Evolutionary conservation across 1,140 invertebrate genomes (phyloP).

Genomic region (Elymnias hypermnestra): DNA sequence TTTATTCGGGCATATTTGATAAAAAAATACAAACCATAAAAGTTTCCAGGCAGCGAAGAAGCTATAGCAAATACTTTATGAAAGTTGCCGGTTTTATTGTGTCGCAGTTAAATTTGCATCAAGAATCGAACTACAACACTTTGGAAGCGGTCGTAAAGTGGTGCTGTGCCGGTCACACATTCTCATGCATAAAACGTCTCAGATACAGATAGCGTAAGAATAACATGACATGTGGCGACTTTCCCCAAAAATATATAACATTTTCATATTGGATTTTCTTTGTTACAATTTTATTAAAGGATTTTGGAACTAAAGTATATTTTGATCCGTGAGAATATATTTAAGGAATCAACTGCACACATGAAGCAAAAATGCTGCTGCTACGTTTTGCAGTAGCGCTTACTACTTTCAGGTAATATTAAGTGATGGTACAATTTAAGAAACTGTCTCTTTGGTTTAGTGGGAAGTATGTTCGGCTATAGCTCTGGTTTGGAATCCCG

Average conservation of each 20-base stretch:
- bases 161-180: slow-evolving; percentile 18
- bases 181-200: slow-evolving; percentile 22
- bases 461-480: too few species aligned
- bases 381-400: too few species aligned
- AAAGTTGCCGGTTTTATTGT: slow-evolving; percentile 19
- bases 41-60: neutral
- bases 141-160: slow-evolving; percentile 18
- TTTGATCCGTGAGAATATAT: too few species aligned
- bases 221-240: slow-evolving; percentile 4
- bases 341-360: too few species aligned
- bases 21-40: neutral
- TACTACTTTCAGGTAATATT: too few species aligned
- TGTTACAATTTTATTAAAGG: neutral
- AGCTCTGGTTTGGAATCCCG: too few species aligned
- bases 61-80: slow-evolving; percentile 18
- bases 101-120: slow-evolving; percentile 21
- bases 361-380: too few species aligned
- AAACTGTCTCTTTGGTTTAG: too few species aligned
- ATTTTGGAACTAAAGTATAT: too few species aligned
- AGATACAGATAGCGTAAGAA: slow-evolving; percentile 7
- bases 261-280: slow-evolving; percentile 12
- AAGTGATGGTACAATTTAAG: too few species aligned
- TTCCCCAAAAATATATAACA: slow-evolving; percentile 1
- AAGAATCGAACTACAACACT: slow-evolving; percentile 20
- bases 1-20: too few species aligned